Base-by-base conservation (phyloP, 2,113 vertebrate genomes). In the Propithecus coquereli region DNA sequence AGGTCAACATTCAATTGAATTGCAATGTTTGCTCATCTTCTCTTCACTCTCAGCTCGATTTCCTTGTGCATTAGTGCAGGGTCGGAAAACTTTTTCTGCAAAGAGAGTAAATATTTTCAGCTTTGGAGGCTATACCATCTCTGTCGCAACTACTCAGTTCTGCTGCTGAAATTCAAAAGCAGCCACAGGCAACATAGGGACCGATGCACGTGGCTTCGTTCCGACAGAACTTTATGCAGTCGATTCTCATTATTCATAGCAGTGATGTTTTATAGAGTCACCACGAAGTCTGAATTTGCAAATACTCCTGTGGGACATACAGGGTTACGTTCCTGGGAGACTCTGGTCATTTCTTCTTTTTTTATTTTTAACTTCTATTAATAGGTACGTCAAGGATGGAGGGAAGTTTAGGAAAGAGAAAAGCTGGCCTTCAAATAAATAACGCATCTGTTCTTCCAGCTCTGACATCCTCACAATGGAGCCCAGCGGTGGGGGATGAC, bases 281-380 rank as follows among this genome's bases (percentile, higher is more conserved):
- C 47, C 11, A 0, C 3, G 5, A 23, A 79, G n/a, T 6, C 71
- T 3, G n/a, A 4, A 1, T 18, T 22, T 5, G 76, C 18, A 8
- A 40, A 47, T 0, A 9, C 22, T 25, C 13, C 37, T 23, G 30
- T 12, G 18, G 3, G 11, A 57, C 16, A 13, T 8, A 37, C 57
- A 8, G 34, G 9, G 6, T 14, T 34, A 37, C 20, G 23, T 16
- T n/a, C 34, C 40, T 5, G 30, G 7, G 59, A 83, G 37, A 37
- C 54, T 71, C 10, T 1, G 84, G 43, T 40, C 16, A 2, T 30
- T 30, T 30, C 27, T 63, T 71, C 22, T 6, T 84, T 68, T 84
- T 83, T 52, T 32, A 97, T 98, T 95, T 97, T 89, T 94, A 80
- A 79, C 91, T 90, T 96, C 98, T 97, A 97, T 98, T 98, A 97